Evolutionary conservation across 2,888 invertebrate genomes (phyloP).

Genomic region (Megalurothrips usitatus): DNA sequence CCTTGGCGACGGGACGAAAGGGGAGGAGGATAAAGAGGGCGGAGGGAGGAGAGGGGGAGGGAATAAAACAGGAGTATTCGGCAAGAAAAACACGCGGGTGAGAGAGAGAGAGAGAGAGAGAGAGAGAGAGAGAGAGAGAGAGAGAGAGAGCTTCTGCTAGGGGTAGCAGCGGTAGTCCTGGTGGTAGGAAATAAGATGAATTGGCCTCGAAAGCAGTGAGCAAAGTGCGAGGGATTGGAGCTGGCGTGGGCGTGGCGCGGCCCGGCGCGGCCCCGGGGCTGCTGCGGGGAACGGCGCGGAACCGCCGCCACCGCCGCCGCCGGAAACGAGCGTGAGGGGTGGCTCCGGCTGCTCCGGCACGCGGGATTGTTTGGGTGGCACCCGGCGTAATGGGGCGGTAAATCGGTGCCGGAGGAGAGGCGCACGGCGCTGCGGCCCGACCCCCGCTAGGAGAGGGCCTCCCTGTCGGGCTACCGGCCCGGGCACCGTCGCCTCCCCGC

Average conservation of each 20-base stretch:
- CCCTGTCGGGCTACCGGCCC: no score
- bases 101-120: background rate
- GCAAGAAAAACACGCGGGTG: background rate
- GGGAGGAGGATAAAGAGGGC: background rate
- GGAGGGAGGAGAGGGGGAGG: background rate
- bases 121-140: background rate
- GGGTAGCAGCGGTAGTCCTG: no score
- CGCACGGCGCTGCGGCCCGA: background rate
- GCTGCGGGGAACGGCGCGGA: conserved; percentile 8
- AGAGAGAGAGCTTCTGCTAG: background rate
- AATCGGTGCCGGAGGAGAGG: background rate
- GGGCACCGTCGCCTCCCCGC: no score
- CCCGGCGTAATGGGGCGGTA: conserved; percentile 7
- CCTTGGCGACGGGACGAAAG: background rate
- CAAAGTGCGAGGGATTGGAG: background rate
- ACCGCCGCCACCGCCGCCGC: background rate
- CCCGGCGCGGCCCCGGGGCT: conserved; percentile 1
- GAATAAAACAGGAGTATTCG: background rate
- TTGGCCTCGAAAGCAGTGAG: background rate
- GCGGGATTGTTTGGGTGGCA: conserved; percentile 15
- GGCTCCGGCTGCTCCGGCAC: background rate
- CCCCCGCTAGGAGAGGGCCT: no score
- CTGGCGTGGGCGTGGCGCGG: conserved; percentile 4
- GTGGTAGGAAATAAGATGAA: background rate
- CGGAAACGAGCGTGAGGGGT: no score